Conservation (phyloP, 2,113 vertebrate species). For the Salvelinus fontinalis region DNA sequence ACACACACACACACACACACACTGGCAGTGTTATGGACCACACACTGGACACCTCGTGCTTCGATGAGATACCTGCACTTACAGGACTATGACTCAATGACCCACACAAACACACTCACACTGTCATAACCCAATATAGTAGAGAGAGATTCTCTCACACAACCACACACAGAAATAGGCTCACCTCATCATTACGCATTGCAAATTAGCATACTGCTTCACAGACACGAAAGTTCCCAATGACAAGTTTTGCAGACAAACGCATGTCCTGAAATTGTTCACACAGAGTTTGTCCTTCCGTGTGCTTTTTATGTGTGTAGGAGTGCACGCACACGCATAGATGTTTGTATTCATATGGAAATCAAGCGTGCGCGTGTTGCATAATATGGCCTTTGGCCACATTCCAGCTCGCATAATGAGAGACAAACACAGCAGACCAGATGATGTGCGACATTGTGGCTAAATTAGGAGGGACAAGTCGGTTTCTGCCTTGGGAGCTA, state of each 20-base stretch:
- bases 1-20: neutral
- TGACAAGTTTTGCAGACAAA: neutral
- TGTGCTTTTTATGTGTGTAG: neutral
- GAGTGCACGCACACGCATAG: neutral
- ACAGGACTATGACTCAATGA: neutral
- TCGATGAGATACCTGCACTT: neutral
- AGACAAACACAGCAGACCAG: neutral
- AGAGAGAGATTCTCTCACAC: neutral
- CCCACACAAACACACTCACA: neutral
- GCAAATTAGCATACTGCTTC: neutral
- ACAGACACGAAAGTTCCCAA: neutral
- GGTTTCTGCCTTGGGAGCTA: neutral
- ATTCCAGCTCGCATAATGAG: slow-evolving; percentile 5
- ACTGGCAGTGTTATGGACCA: neutral
- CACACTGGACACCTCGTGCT: neutral
- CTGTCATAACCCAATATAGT: neutral
- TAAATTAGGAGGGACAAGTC: neutral
- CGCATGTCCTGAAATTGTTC: neutral
- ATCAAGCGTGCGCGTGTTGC: neutral
- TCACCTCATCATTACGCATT: neutral
- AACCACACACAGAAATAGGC: neutral
- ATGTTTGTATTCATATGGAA: neutral
- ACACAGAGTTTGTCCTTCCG: neutral
- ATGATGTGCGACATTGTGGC: neutral
- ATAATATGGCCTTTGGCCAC: slow-evolving; percentile 5